Evolutionary conservation across 2,888 invertebrate species (phyloP).

Genomic region (Metallyticus violacea): DNA sequence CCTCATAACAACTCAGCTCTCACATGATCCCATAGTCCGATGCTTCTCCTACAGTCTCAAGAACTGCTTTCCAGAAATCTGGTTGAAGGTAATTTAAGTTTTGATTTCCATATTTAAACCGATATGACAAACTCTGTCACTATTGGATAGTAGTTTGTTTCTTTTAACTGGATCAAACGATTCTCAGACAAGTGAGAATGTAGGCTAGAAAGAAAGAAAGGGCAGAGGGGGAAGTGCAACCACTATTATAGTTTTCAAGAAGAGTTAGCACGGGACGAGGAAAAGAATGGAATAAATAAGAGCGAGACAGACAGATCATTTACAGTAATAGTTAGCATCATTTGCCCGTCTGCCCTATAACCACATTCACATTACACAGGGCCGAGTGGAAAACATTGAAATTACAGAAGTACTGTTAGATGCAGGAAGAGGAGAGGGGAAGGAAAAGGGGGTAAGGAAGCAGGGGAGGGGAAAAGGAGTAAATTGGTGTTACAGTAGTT

Average conservation of each 20-base stretch:
- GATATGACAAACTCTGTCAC: too few species aligned
- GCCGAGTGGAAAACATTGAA: not conserved
- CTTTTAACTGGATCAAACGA: not conserved
- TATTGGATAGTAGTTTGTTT: too few species aligned
- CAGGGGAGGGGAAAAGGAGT: not conserved
- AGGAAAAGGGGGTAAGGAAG: not conserved
- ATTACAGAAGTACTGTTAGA: not conserved
- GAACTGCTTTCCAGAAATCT: too few species aligned
- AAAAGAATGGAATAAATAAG: not conserved
- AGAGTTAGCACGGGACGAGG: not conserved
- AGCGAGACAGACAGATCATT: not conserved
- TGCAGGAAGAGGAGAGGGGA: not conserved
- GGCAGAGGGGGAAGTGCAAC: too few species aligned
- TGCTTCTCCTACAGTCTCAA: too few species aligned
- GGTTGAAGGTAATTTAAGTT: too few species aligned
- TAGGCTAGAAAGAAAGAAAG: not conserved
- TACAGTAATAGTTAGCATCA: not conserved
- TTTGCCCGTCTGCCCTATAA: not conserved
- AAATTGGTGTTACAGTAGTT: constrained; percentile 10
- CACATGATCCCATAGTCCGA: too few species aligned
- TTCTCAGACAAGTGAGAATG: not conserved
- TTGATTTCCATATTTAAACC: too few species aligned
- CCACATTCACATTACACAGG: not conserved
- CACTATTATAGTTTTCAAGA: not conserved
- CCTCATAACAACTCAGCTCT: too few species aligned